Evolutionary conservation across 1,140 invertebrate genomes (phyloP).

Genomic region (Megalonaias nervosa): DNA sequence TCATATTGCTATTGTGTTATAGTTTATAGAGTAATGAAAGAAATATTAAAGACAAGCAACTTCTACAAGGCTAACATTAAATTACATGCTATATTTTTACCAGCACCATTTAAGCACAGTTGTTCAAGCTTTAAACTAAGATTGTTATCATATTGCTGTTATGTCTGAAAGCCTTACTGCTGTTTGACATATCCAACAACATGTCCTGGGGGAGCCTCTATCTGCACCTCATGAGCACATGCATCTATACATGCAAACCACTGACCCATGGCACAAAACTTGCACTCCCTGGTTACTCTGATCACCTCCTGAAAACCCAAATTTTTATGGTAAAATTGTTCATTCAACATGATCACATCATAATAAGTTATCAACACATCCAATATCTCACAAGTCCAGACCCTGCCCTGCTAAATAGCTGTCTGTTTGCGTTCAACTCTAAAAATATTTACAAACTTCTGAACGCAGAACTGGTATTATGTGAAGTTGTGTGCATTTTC

Average conservation of each 20-base stretch:
- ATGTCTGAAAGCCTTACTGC: conserved; percentile 36
- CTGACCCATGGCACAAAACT: conserved; percentile 58
- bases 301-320: conserved; percentile 58
- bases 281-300: conserved; percentile 56
- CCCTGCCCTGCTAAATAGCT: neutral
- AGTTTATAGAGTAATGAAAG: neutral
- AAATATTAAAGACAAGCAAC: neutral
- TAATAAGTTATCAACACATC: too few relatives aligned
- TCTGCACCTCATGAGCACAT: conserved; percentile 46
- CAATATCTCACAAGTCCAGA: neutral
- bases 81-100: neutral
- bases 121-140: neutral
- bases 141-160: neutral
- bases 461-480: neutral
- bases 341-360: too few relatives aligned
- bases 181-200: conserved; percentile 59
- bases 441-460: neutral
- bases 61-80: neutral
- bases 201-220: conserved; percentile 57
- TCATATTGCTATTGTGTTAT: neutral
- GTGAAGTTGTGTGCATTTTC: too few relatives aligned
- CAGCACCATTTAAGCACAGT: neutral
- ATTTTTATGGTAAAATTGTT: neutral
- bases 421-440: neutral
- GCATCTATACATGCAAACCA: conserved; percentile 53